Conservation (phyloP, 1,140 invertebrate genomes). For the Gonioctena quinquepunctata region DNA sequence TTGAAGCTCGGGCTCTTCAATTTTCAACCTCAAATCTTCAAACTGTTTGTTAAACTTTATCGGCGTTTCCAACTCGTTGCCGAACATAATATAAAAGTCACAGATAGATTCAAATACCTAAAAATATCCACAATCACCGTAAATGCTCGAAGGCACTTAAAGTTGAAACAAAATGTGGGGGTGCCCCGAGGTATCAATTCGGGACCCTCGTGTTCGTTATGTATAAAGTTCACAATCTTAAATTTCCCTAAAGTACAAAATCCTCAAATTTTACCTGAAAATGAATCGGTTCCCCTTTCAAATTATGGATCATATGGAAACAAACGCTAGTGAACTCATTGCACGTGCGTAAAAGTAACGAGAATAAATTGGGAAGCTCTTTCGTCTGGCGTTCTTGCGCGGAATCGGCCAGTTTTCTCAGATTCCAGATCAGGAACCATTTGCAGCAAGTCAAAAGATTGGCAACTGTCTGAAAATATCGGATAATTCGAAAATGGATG, state of each 20-base stretch:
- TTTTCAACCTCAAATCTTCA: conserved; percentile 8
- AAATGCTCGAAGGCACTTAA: too few species aligned
- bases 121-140: too few species aligned
- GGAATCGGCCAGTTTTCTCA: conserved; percentile 9
- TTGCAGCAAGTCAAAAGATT: conserved; percentile 17
- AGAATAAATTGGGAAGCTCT: not conserved
- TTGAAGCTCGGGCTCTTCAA: not conserved
- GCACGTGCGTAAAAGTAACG: conserved; percentile 1
- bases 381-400: not conserved
- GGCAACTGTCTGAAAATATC: conserved; percentile 4
- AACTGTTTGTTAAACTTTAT: conserved; percentile 5
- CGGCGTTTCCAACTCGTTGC: conserved; percentile 2
- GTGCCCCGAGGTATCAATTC: too few species aligned
- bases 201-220: too few species aligned
- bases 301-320: conserved; percentile 18
- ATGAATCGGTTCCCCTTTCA: not conserved
- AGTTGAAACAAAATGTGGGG: too few species aligned
- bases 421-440: conserved; percentile 22
- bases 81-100: conserved; percentile 17
- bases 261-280: conserved; percentile 6
- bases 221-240: too few species aligned
- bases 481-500: not conserved
- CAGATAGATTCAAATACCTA: conserved; percentile 15
- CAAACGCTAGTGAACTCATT: conserved; percentile 18
- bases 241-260: too few species aligned